Base-by-base conservation (phyloP, 2,797 vertebrate species). In the Microchirus variegatus region DNA sequence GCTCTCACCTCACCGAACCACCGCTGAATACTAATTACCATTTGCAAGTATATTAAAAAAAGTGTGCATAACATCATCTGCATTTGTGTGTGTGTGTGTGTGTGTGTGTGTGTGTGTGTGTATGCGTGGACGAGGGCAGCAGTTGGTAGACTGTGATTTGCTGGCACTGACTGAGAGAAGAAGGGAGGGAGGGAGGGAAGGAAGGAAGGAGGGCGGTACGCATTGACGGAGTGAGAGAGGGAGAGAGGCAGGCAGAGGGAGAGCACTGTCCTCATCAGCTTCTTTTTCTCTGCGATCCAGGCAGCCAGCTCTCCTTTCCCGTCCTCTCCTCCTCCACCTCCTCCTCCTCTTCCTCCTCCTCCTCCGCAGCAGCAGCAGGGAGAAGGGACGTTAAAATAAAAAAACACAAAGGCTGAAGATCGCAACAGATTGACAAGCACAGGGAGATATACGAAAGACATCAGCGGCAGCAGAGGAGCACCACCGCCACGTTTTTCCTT, bases 101-200 rank as follows among this genome's bases (percentile, higher is more conserved):
- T 19, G 36, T 66, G 51, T n/a, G n/a, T n/a, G n/a, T 35, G 70
- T 69, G 53, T 65, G 44, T 62, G 55, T 66, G 65, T 81, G 71
- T 66, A 22, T 53, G 57, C 22, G 36, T 66, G 51, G 60, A 77
- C 19, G 78, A 84, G 75, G 22, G 22, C 22, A 22, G 52, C 76
- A 77, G 59, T 70, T 83, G 83, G 85, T 77, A 71, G 78, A 38
- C 66, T 85, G 81, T 86, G 91, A 93, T 93, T 93, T 82, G 92
- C 90, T 91, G 86, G 80, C 40, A 81, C 84, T 82, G 87, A 90
- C 88, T 78, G 82, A 86, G 70, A 72, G 70, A 18, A 62, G 64
- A 53, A 77, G 77, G 55, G 71, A 67, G 45, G 19, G 60, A 64
- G 53, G 56, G 65, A 66, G 73, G 53, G 50, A 65, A 78, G 83